These are phyloP conservation scores for Vanessa atalanta DNA, from an alignment of 1,140 invertebrate species.

Conservation along the genomic window DNA sequence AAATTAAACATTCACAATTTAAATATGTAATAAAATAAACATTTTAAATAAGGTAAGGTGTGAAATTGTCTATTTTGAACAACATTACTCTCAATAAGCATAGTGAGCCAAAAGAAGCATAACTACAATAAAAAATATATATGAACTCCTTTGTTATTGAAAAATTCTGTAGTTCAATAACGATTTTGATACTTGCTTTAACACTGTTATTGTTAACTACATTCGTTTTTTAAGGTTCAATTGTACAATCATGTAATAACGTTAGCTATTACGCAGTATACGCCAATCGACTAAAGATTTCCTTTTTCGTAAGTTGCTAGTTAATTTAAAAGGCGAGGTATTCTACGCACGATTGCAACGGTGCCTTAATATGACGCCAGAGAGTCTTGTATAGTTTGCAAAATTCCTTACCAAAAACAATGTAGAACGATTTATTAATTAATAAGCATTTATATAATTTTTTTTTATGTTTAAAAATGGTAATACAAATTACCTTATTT, in stretches of 20 bases:
- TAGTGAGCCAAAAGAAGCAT: too few relatives aligned
- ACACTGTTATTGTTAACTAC: background rate
- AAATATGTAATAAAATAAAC: too few relatives aligned
- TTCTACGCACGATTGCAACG: slow-evolving; percentile 15
- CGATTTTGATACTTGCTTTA: background rate
- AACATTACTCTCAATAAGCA: too few relatives aligned
- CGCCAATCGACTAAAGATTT: slow-evolving; percentile 24
- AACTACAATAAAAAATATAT: too few relatives aligned
- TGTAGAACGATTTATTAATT: background rate
- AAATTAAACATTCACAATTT: too few relatives aligned
- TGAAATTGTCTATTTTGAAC: too few relatives aligned
- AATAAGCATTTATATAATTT: background rate
- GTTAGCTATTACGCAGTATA: slow-evolving; percentile 13
- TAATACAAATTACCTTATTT: too few relatives aligned
- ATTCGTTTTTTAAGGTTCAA: background rate
- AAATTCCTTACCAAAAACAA: slow-evolving; percentile 6
- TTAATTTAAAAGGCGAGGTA: slow-evolving; percentile 15
- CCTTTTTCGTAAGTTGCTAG: slow-evolving; percentile 27
- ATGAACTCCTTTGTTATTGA: too few relatives aligned
- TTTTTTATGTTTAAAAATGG: background rate
- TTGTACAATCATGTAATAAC: background rate
- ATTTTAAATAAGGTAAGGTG: too few relatives aligned
- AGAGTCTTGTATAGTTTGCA: background rate
- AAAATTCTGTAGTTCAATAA: too few relatives aligned
- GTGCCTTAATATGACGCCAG: slow-evolving; percentile 18